Conservation (phyloP, 2,797 vertebrate species). For the Enteromius paludinosus region DNA sequence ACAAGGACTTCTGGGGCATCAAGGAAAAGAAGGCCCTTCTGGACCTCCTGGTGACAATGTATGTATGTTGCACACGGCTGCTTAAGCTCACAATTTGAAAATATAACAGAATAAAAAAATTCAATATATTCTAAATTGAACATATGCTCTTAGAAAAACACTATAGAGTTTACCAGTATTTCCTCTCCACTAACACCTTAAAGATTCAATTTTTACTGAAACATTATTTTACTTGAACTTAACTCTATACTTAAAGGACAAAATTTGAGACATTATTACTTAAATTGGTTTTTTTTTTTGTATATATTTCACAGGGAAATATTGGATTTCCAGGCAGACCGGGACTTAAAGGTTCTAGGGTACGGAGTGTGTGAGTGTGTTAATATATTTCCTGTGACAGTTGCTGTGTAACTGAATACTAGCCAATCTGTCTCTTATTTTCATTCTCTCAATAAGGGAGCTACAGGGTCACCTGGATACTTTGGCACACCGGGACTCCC, state of each 20-base stretch:
- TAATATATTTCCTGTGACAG: slow-evolving; percentile 1
- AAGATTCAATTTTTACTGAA: neutral
- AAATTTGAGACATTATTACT: neutral
- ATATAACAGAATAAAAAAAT: neutral
- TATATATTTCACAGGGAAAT: slow-evolving; percentile 16
- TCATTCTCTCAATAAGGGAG: slow-evolving; percentile 28
- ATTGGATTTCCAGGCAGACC: neutral
- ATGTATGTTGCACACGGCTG: neutral
- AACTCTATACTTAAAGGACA: neutral
- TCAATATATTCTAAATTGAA: neutral
- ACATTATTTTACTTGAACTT: neutral
- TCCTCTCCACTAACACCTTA: neutral
- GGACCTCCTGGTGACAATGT: slow-evolving; percentile 16
- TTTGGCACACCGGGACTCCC: slow-evolving; percentile 30
- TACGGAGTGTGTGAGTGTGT: slow-evolving; percentile 12
- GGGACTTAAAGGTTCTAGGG: slow-evolving; percentile 37
- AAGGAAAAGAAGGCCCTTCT: slow-evolving; percentile 28
- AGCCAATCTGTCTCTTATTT: neutral
- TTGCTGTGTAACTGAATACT: neutral
- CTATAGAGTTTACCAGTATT: neutral
- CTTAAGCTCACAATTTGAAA: neutral
- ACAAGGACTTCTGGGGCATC: slow-evolving; percentile 9
- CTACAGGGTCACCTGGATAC: slow-evolving; percentile 1
- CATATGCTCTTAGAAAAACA: neutral
- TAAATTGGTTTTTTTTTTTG: neutral